phyloP scores from a whole-genome alignment of 2,113 vertebrate species.

The Phrynosoma platyrhinos region DNA sequence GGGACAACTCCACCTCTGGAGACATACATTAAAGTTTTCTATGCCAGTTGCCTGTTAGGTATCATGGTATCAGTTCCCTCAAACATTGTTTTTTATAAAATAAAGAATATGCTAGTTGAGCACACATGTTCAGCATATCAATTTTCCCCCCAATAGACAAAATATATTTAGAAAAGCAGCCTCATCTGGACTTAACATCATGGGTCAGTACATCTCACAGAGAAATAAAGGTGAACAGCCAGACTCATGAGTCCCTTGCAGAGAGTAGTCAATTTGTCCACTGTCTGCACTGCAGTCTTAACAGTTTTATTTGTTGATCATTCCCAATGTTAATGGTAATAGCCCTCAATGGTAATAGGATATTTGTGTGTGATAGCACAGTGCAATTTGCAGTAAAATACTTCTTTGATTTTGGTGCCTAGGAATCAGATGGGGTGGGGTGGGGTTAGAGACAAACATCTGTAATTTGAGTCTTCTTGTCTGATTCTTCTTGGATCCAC shows the following conservation, averaged over 20 bases:
- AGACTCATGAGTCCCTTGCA: constrained; percentile 58
- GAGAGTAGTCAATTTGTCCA: constrained; percentile 72
- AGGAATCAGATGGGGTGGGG: constrained; percentile 55
- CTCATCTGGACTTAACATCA: constrained; percentile 73
- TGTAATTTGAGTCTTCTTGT: constrained; percentile 39
- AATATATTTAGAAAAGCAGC: constrained; percentile 11
- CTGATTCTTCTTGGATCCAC: constrained; percentile 19
- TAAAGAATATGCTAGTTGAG: neutral
- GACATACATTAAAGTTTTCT: neutral
- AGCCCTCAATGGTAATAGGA: constrained; percentile 67
- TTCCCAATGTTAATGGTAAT: constrained; percentile 74
- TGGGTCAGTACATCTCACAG: constrained; percentile 68
- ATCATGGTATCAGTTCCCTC: too few relatives aligned
- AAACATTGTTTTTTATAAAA: neutral
- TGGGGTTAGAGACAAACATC: constrained; percentile 54
- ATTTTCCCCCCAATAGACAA: neutral
- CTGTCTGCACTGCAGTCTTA: constrained; percentile 61
- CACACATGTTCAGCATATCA: neutral
- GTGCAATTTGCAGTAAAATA: constrained; percentile 75
- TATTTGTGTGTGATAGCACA: constrained; percentile 73
- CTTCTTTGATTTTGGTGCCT: constrained; percentile 75
- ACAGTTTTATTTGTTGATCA: constrained; percentile 74
- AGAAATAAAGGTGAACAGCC: constrained; percentile 71
- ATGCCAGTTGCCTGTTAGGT: too few relatives aligned
- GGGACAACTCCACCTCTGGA: too few relatives aligned